Evolutionary conservation across 2,797 vertebrate species (phyloP).

Genomic region (Tokudaia muenninki): DNA sequence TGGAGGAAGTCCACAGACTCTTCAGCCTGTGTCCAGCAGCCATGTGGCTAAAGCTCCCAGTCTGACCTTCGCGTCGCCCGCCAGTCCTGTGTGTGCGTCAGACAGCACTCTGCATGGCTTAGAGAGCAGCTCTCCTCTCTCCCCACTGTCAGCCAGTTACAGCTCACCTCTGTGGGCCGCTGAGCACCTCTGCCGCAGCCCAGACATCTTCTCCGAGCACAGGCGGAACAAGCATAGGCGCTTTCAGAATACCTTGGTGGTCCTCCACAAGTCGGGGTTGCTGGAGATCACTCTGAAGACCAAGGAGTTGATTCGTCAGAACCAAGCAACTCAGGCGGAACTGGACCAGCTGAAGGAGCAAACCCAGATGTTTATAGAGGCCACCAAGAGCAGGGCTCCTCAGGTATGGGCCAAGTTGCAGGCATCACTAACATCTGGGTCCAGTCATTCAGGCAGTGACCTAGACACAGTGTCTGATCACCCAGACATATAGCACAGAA

Average conservation of each 20-base stretch:
- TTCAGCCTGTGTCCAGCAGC: constrained; percentile 80
- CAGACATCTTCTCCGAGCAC: constrained; percentile 83
- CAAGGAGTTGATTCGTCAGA: constrained; percentile 95
- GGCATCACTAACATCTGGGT: constrained; percentile 88
- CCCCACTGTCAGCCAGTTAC: constrained; percentile 72
- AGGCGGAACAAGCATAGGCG: constrained; percentile 91
- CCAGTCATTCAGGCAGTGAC: constrained; percentile 73
- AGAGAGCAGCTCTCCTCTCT: constrained; percentile 77
- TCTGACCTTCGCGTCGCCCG: constrained; percentile 84
- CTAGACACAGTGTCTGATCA: constrained; percentile 76
- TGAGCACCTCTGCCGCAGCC: constrained; percentile 84
- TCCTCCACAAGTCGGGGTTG: constrained; percentile 93
- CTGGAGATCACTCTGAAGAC: constrained; percentile 96
- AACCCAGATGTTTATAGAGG: constrained; percentile 93
- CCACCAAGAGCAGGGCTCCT: constrained; percentile 92
- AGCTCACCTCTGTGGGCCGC: constrained; percentile 79
- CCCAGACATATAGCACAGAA: constrained; percentile 80
- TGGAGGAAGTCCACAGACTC: constrained; percentile 83
- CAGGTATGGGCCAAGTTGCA: constrained; percentile 94
- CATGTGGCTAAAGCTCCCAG: constrained; percentile 82
- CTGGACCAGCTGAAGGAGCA: constrained; percentile 94
- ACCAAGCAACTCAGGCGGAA: constrained; percentile 93
- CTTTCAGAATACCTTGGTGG: constrained; percentile 96
- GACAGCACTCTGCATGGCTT: constrained; percentile 80
- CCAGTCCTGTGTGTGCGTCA: constrained; percentile 83